phyloP scores from a whole-genome alignment of 2,888 invertebrate genomes.

The Parasteatoda lunata region DNA sequence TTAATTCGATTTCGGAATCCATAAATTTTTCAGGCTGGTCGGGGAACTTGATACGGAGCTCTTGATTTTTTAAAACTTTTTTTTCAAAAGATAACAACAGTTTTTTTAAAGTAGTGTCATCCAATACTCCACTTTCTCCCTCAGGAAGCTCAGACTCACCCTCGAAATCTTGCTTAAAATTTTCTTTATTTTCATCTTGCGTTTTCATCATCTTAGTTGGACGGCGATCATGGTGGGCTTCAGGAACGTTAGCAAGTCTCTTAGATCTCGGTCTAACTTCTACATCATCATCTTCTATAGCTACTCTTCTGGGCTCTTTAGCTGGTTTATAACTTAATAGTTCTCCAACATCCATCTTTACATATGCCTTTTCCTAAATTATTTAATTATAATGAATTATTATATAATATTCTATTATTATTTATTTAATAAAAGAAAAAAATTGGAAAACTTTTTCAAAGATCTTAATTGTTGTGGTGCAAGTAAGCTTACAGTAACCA shows the following conservation, averaged over 20 bases:
- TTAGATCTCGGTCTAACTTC: constrained; percentile 68
- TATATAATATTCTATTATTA: too few relatives aligned
- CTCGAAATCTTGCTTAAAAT: constrained; percentile 36
- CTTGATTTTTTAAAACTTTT: constrained; percentile 92
- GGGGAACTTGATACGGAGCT: constrained; percentile 98
- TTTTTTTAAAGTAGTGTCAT: constrained; percentile 90
- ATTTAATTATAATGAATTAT: too few relatives aligned
- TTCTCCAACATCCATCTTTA: constrained; percentile 71
- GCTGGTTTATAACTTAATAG: constrained; percentile 74
- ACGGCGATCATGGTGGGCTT: constrained; percentile 57
- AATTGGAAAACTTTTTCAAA: too few relatives aligned
- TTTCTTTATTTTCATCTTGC: constrained; percentile 55
- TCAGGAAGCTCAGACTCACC: constrained; percentile 51
- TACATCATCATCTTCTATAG: constrained; percentile 74
- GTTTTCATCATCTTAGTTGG: constrained; percentile 41
- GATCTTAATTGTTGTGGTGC: too few relatives aligned
- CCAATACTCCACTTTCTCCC: constrained; percentile 86
- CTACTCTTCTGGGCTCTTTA: constrained; percentile 78
- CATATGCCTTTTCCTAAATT: too few relatives aligned
- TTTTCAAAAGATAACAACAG: constrained; percentile 95
- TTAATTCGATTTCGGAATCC: constrained; percentile 95
- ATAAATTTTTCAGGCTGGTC: constrained; percentile 98
- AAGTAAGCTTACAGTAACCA: too few relatives aligned
- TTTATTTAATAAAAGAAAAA: too few relatives aligned
- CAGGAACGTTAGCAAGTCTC: constrained; percentile 61